These are phyloP conservation scores for Hycleus phaleratus DNA, from an alignment of 1,140 invertebrate species.

Conservation along the genomic window DNA sequence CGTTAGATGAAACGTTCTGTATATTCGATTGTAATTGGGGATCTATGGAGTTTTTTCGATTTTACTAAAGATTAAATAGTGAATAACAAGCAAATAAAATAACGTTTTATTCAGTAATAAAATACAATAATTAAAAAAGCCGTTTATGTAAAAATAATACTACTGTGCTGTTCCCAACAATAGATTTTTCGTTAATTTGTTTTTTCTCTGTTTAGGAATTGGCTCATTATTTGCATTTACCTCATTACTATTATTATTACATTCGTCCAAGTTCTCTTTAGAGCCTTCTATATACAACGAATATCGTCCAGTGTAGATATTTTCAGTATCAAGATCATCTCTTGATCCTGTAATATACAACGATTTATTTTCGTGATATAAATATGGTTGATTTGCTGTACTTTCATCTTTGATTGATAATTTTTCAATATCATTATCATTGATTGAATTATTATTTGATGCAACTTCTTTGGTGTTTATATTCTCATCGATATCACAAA, in stretches of 20 bases:
- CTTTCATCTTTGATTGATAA: neutral
- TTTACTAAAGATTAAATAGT: no score
- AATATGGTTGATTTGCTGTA: neutral
- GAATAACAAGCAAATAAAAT: no score
- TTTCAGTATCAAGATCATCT: constrained; percentile 6
- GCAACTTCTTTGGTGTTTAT: neutral
- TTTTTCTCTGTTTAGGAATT: constrained; percentile 17
- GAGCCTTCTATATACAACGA: constrained; percentile 17
- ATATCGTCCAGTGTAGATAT: constrained; percentile 4
- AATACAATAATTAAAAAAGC: no score
- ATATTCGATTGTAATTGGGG: no score
- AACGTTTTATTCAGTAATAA: no score
- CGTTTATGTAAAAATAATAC: no score
- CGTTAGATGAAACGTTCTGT: no score
- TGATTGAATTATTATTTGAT: no score
- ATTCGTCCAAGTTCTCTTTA: constrained; percentile 4
- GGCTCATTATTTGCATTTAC: constrained; percentile 10
- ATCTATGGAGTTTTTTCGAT: no score
- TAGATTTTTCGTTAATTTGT: constrained; percentile 13
- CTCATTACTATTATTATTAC: constrained; percentile 7
- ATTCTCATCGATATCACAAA: neutral
- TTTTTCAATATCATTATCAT: neutral
- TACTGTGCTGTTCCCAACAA: constrained; percentile 5
- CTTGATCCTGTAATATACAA: constrained; percentile 17
- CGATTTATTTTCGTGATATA: constrained; percentile 14